Evolutionary conservation across 53 echinoderm and acorn worm genomes (phyloP).

Genomic region (Antedon mediterranea): DNA sequence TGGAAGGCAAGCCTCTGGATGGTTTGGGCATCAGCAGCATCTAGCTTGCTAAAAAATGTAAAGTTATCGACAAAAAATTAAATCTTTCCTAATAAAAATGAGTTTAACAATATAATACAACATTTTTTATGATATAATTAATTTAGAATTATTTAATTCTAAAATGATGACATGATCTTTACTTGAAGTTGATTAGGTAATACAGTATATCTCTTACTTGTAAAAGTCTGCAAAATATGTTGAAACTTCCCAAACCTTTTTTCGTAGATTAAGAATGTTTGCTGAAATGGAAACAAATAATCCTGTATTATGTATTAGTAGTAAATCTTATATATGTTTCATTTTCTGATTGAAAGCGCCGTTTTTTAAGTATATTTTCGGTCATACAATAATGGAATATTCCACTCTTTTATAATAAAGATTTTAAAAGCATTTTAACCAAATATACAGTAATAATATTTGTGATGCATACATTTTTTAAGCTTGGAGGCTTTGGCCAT

Average conservation of each 20-base stretch:
- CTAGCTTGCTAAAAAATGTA: slow-evolving; percentile 28
- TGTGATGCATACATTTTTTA: slow-evolving; percentile 33
- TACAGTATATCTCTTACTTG: slow-evolving; percentile 29
- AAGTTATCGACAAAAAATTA: too few species aligned
- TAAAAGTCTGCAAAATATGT: slow-evolving; percentile 36
- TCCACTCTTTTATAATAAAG: too few species aligned
- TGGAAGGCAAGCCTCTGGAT: slow-evolving; percentile 21
- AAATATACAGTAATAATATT: too few species aligned
- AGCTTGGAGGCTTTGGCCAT: slow-evolving; percentile 47
- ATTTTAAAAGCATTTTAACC: too few species aligned
- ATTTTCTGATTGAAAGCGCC: background rate
- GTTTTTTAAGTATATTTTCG: too few species aligned
- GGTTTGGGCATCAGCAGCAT: slow-evolving; percentile 17
- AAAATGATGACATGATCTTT: too few species aligned
- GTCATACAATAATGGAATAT: too few species aligned
- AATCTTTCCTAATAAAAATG: too few species aligned
- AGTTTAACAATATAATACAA: too few species aligned
- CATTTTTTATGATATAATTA: too few species aligned
- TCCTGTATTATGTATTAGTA: background rate
- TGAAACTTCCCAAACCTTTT: slow-evolving; percentile 25
- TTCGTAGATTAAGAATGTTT: slow-evolving; percentile 35
- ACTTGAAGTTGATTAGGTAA: too few species aligned
- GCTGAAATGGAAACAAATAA: slow-evolving; percentile 10
- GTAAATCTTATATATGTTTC: background rate
- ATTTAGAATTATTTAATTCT: too few species aligned